Base-by-base conservation (phyloP, 2,113 vertebrate species). In the Dendrocopos noguchii region DNA sequence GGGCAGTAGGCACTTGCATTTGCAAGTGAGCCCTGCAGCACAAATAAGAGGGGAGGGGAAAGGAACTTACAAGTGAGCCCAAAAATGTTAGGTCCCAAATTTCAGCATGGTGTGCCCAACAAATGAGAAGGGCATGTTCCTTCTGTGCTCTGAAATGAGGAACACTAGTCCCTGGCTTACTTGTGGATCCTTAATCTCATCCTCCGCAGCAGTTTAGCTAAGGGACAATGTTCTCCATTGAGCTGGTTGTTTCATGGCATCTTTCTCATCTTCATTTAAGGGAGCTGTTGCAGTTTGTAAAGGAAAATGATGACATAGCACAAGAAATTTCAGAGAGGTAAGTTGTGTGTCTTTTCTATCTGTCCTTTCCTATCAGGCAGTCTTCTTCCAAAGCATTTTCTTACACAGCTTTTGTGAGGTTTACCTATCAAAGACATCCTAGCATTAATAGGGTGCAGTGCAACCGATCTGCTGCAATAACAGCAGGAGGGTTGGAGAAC, bases 231-330 rank as follows among this genome's bases (percentile, higher is more conserved):
- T 78, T 91, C 34, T 73, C 46, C 29, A 17, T 33, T 76, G 53
- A 93, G 25, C 25, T 29, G 9, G 9, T 50, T 15, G 19, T 72
- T 87, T 88, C 74, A 72, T 5, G 39, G 3, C 3, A 6, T 22
- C 31, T 65, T 67, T 56, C 70, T 77, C 3, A 14, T 52, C 80
- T 95, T 96, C 19, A 59, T 97, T 96, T 82, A 95, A 99, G 99
- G 92, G 98, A 99, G 16, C 97, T 99, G 12, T 97, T 99, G 39
- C 98, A 98, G 19, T 99, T 99, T 97, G 98, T 98, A 27, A 98
- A 98, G 93, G 98, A 99, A 95, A 99, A 99, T 55, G 99, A 99
- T 93, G 97, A 88, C n/a, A 34, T 99, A 64, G 98, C 98, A 36
- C 97, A 98, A 92, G 98, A 98, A 94, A 99, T 99, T 74, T 98